Base-by-base conservation (phyloP, 2,113 vertebrate species). In the Ailuropoda melanoleuca region DNA sequence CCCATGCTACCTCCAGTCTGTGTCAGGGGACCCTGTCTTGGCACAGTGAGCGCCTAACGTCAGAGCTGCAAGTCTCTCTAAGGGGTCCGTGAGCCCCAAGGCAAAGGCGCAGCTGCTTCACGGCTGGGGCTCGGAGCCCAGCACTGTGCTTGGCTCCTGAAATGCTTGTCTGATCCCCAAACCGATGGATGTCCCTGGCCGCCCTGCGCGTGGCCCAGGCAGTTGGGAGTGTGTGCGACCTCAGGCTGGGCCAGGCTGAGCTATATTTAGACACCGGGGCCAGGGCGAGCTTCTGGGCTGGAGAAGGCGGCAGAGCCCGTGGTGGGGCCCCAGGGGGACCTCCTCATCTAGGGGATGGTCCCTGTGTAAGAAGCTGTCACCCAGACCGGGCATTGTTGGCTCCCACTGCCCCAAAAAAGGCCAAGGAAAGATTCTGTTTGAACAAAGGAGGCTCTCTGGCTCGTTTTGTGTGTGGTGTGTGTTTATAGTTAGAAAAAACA, bases 191-290 rank as follows among this genome's bases (percentile, higher is more conserved):
- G 2, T 11, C 18, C 11, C 64, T 72, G 2, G 3, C 70, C 1
- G 8, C 48, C 81, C 88, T 74, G 31, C 0, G 0, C 13, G 7
- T 12, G 17, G 94, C 90, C 34, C 6, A 6, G 77, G 83, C 92
- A 46, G 62, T 66, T 17, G 60, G 94, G 95, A 93, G 93, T 39
- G 37, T 43, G 50, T 89, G 78, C 92, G 95, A 94, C 95, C 96
- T 97, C 94, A 15, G 60, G 85, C 96, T 94, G 60, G 39, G 90
- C 90, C 75, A 48, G 87, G 78, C 88, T 23, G 93, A 92, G 94
- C 95, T 98, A 98, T 98, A 97, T 97, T 97, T 98, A 98, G 97
- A 96, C 46, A 39, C 58, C 29, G 37, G 92, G 92, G 90, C 93
- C 93, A 24, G 92, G 94, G 34, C 0, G 0, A 66, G 84, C 88